Conservation (phyloP, 2,797 vertebrate species). For the Knipowitschia caucasica region DNA sequence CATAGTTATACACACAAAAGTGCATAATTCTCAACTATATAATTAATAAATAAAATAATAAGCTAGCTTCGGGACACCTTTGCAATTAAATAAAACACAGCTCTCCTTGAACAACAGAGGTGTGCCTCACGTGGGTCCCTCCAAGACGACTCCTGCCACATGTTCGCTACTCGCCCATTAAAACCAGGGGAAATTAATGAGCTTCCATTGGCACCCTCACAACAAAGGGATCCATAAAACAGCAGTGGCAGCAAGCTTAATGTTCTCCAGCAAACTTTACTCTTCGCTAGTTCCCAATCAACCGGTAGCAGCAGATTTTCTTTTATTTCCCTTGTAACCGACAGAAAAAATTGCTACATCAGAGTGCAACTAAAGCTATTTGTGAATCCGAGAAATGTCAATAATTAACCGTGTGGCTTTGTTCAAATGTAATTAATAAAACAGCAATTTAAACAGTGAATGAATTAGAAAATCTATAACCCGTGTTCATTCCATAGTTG, state of each 20-base stretch:
- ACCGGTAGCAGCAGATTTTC: constrained; percentile 73
- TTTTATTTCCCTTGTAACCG: constrained; percentile 75
- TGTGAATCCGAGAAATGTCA: constrained; percentile 53
- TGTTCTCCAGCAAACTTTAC: constrained; percentile 75
- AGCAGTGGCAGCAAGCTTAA: constrained; percentile 45
- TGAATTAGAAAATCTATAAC: constrained; percentile 52
- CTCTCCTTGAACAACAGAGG: constrained; percentile 68
- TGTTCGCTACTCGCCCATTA: constrained; percentile 76
- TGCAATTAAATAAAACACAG: constrained; percentile 68
- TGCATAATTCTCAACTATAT: constrained; percentile 26
- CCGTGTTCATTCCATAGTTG: constrained; percentile 7
- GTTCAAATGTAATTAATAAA: constrained; percentile 46
- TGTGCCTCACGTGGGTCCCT: constrained; percentile 71
- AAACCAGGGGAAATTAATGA: constrained; percentile 77
- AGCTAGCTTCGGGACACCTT: constrained; percentile 66
- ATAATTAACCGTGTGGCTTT: constrained; percentile 53
- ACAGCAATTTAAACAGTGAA: constrained; percentile 38
- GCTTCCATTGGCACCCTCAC: constrained; percentile 75
- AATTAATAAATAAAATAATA: constrained; percentile 34
- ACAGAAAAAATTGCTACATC: constrained; percentile 59
- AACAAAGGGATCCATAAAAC: constrained; percentile 80
- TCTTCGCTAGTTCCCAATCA: constrained; percentile 77
- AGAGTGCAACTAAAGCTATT: constrained; percentile 54
- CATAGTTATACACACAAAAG: background rate
- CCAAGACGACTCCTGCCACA: constrained; percentile 74